These are phyloP conservation scores for Misgurnus mizolepis DNA, from an alignment of 2,113 vertebrate species.

Conservation along the genomic window DNA sequence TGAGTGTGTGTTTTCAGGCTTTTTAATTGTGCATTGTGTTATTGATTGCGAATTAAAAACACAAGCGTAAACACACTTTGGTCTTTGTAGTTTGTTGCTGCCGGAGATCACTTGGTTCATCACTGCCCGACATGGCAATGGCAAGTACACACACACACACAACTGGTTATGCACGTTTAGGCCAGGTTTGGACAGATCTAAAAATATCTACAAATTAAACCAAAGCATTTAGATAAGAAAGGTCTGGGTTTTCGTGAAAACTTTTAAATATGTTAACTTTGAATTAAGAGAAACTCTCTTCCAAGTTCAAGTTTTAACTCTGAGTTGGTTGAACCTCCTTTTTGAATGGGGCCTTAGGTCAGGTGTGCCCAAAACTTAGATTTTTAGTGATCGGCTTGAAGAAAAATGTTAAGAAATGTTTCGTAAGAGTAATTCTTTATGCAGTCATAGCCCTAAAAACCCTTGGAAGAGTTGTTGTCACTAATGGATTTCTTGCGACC, in stretches of 20 bases:
- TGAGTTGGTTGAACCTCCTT: too few species aligned
- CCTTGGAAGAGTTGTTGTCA: too few species aligned
- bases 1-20: conserved; percentile 53
- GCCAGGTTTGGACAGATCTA: not conserved
- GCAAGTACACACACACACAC: conserved; percentile 71
- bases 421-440: not conserved
- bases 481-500: not conserved
- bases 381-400: not conserved
- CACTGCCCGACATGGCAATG: conserved; percentile 99
- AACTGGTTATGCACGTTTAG: not conserved
- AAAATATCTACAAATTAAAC: too few species aligned
- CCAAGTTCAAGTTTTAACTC: too few species aligned
- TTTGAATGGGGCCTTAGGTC: too few species aligned
- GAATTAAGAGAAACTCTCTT: too few species aligned
- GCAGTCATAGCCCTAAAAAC: too few species aligned
- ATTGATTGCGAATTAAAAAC: not conserved
- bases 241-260: not conserved
- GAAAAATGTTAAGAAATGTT: too few species aligned
- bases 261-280: too few species aligned
- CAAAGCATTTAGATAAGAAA: too few species aligned
- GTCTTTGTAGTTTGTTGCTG: conserved; percentile 87
- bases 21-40: not conserved
- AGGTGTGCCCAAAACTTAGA: too few species aligned
- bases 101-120: conserved; percentile 97
- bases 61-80: not conserved